A percentile compares a stretch with the other conserved stretches of the same genome.
phyloP scores from a whole-genome alignment of 2,888 invertebrate species.

The Selenia dentaria region DNA sequence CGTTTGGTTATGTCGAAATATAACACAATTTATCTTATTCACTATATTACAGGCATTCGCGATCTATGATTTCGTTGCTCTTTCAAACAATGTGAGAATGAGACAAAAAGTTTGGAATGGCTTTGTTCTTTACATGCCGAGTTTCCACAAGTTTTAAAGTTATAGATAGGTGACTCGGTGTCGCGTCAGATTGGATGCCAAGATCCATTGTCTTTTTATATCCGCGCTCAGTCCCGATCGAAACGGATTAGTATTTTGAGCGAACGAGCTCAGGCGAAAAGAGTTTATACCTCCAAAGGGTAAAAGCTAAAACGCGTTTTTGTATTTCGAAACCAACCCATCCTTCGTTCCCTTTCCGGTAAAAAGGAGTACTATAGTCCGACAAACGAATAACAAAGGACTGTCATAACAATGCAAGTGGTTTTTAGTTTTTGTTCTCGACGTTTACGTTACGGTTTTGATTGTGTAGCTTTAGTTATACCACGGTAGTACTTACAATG shows the following conservation, averaged over 20 bases:
- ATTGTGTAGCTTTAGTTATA: too few species aligned
- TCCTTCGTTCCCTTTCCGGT: conserved; percentile 22
- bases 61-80: background rate
- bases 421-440: conserved; percentile 42
- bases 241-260: conserved; percentile 14
- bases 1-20: conserved; percentile 42
- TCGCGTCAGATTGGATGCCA: conserved; percentile 2
- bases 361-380: conserved; percentile 32
- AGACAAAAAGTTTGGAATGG: background rate
- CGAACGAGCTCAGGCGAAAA: conserved; percentile 18
- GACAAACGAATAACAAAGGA: conserved; percentile 45
- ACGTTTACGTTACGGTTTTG: background rate
- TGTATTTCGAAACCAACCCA: conserved; percentile 38
- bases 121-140: background rate
- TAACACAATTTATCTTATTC: conserved; percentile 46
- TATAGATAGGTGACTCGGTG: background rate
- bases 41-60: conserved; percentile 28
- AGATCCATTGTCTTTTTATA: conserved; percentile 7
- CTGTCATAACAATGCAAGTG: conserved; percentile 39
- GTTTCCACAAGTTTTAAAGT: conserved; percentile 3
- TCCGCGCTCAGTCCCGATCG: background rate
- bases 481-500: too few species aligned
- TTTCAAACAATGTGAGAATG: background rate
- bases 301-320: conserved; percentile 34
- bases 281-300: conserved; percentile 32